phyloP scores from a whole-genome alignment of 1,140 invertebrate species.

The Bombyx mori region DNA sequence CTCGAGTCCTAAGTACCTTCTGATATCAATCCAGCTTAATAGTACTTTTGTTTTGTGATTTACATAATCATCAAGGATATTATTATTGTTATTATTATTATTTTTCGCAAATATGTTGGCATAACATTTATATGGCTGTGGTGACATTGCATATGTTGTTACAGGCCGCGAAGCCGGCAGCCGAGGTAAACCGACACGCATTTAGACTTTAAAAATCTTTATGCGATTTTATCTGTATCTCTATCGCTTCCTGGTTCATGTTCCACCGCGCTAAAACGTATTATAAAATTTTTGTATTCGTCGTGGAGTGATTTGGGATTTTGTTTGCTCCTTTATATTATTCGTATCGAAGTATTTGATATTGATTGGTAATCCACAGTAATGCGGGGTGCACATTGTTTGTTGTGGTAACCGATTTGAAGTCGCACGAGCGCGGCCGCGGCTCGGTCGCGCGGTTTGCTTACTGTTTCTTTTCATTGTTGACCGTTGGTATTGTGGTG shows the following conservation, averaged over 20 bases:
- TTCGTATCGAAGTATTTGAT: slow-evolving; percentile 34
- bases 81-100: no score
- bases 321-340: slow-evolving; percentile 53
- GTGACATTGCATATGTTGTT: slow-evolving; percentile 72
- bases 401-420: slow-evolving; percentile 52
- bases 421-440: slow-evolving; percentile 19
- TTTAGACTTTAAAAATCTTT: slow-evolving; percentile 32
- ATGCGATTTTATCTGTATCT: slow-evolving; percentile 57
- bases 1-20: not conserved
- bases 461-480: slow-evolving; percentile 48
- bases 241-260: slow-evolving; percentile 69
- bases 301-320: slow-evolving; percentile 65
- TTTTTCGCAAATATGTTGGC: no score
- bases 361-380: slow-evolving; percentile 47
- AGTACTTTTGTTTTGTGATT: no score
- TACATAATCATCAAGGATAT: no score
- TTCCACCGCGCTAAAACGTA: slow-evolving; percentile 50
- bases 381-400: slow-evolving; percentile 52
- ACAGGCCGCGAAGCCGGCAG: slow-evolving; percentile 77
- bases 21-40: not conserved
- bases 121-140: slow-evolving; percentile 9
- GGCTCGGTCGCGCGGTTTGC: slow-evolving; percentile 35
- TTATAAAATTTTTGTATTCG: slow-evolving; percentile 40
- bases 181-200: slow-evolving; percentile 72
- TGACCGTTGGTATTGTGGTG: slow-evolving; percentile 57